Evolutionary conservation across 2,113 vertebrate genomes (phyloP), one percentile per base, ranked within the genome.

Genomic region (Perca schrenkii): DNA sequence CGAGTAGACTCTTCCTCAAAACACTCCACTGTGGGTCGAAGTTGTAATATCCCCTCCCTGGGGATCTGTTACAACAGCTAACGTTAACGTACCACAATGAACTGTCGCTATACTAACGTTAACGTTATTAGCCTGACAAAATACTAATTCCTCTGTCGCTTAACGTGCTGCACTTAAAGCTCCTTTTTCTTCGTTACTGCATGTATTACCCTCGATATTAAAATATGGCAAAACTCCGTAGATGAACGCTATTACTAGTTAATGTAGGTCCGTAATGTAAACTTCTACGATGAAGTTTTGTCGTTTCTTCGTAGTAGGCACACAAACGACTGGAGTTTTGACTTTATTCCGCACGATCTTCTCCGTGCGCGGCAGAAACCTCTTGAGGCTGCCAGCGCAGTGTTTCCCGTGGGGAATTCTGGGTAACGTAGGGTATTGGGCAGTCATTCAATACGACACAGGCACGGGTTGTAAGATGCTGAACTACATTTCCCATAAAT

Each of bases 281-380:
- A 93, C 75, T 89, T 86, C 60, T 78, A 61, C 4, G 16, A 14
- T 81, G n/a, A 90, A 93, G 88, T 94, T 93, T 40, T 36, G 75
- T 12, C 71, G 70, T 84, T 53, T 87, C 84, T 83, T 76, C 88
- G 54, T 70, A 52, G 65, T 74, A 49, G 53, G 77, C 74, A 67
- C 68, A 84, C 75, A 86, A 90, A 85, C 88, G 83, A 88, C 86
- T 61, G 87, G 91, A 94, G 92, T 94, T 93, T 78, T 84, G 92
- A 93, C 88, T 93, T 92, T 90, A 89, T 92, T 95, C 86, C 87
- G 93, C 91, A 91, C 90, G 50, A 84, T 90, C 88, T 74, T 82
- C 82, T 87, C 77, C 73, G 70, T 85, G 92, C 94, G 94, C 95
- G 95, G 94, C 79, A 90, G 91, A 90, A 93, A 74, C 88, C 92